These are phyloP conservation scores for Laticauda colubrina DNA, from an alignment of 2,113 vertebrate genomes.

Conservation along the genomic window DNA sequence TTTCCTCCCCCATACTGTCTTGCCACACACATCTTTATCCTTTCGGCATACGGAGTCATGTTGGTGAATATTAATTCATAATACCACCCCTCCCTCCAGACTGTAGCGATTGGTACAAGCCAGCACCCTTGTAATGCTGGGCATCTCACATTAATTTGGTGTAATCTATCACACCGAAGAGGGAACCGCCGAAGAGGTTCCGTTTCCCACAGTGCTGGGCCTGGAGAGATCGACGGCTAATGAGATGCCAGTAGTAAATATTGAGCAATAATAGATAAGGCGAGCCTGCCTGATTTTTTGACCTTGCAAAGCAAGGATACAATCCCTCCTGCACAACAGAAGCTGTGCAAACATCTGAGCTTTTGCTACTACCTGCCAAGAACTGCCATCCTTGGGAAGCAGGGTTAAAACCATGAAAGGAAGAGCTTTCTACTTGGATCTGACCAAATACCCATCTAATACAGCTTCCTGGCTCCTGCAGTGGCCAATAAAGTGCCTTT, in stretches of 20 bases:
- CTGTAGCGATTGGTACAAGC: conserved; percentile 38
- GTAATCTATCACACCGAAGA: conserved; percentile 1
- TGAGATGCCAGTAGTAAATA: background rate
- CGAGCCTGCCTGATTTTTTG: background rate
- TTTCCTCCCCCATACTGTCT: background rate
- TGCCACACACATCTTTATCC: conserved; percentile 44
- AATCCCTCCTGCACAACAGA: background rate
- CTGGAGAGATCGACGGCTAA: background rate
- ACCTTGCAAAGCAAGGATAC: background rate
- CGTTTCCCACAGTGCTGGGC: background rate
- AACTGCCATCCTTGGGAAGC: background rate
- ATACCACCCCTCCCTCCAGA: conserved; percentile 40
- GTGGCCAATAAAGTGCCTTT: background rate
- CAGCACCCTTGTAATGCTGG: fast-evolving
- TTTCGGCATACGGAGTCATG: conserved; percentile 49
- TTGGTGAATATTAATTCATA: conserved; percentile 61
- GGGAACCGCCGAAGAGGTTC: background rate
- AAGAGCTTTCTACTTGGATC: background rate
- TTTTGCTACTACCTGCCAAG: background rate
- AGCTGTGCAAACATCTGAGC: background rate
- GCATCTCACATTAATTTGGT: conserved; percentile 29
- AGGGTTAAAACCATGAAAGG: background rate
- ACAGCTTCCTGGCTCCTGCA: background rate
- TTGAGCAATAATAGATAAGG: background rate
- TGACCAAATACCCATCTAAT: background rate